Conservation (phyloP, 2,797 vertebrate species). For the Cuniculus paca region DNA sequence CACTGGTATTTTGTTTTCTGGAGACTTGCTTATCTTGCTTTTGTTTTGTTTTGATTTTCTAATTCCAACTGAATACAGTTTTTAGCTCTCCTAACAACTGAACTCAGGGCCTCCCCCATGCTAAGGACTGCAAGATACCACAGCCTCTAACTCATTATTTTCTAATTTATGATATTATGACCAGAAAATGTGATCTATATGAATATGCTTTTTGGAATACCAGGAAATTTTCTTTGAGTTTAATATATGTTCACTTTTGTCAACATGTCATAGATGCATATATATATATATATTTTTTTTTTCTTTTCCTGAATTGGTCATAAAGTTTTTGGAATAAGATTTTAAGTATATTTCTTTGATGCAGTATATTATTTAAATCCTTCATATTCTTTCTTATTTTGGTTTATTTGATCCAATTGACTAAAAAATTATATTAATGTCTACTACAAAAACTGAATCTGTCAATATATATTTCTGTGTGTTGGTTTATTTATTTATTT, state of each 20-base stretch:
- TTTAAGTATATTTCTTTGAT: conserved; percentile 52
- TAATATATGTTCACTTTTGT: not conserved
- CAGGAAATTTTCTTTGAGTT: conserved; percentile 3
- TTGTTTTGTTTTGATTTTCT: conserved; percentile 9
- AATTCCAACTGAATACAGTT: not conserved
- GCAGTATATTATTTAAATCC: not conserved
- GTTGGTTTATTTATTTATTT: not conserved
- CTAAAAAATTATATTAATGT: not conserved
- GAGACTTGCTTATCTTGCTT: not conserved
- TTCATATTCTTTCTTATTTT: conserved; percentile 36
- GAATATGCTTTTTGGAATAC: not conserved
- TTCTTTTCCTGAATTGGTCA: not conserved
- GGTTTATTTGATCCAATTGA: conserved; percentile 23
- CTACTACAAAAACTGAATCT: conserved; percentile 10
- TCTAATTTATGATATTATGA: not conserved
- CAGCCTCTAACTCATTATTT: not conserved
- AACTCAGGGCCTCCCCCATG: not conserved
- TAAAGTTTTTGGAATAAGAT: not conserved
- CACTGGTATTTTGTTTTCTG: not conserved
- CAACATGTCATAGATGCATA: not conserved
- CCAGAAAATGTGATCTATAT: not conserved
- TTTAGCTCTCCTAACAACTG: not conserved
- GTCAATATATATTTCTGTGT: not conserved
- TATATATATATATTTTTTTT: not conserved
- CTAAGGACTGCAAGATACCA: not conserved